phyloP scores from a whole-genome alignment of 2,797 vertebrate species.

The Sebastes matsubarae region DNA sequence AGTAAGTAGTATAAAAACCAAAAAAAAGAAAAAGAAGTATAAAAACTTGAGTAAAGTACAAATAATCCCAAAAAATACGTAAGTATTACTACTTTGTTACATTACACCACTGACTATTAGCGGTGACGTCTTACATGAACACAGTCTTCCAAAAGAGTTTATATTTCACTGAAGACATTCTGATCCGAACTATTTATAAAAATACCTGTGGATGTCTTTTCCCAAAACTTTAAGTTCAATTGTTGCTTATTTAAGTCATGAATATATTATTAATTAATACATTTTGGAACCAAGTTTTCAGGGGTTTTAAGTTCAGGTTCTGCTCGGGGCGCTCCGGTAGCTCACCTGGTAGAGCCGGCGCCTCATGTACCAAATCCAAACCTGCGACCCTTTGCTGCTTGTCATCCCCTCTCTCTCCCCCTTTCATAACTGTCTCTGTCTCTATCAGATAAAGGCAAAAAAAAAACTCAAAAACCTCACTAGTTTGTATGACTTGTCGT shows the following conservation, averaged over 20 bases:
- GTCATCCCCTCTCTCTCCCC: no score
- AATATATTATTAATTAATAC: neutral
- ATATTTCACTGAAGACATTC: neutral
- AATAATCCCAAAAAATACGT: no score
- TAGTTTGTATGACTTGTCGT: neutral
- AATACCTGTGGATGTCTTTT: neutral
- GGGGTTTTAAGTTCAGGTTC: neutral
- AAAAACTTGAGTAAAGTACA: no score
- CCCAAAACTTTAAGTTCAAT: neutral
- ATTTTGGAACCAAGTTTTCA: neutral
- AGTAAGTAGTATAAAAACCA: no score
- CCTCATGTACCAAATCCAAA: no score
- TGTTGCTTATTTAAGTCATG: neutral
- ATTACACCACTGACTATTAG: neutral
- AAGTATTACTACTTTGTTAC: no score
- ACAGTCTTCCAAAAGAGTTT: neutral
- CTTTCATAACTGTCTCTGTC: no score
- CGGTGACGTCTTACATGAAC: neutral
- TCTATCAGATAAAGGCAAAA: no score
- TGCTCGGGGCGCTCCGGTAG: no score
- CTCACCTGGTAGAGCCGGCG: no score
- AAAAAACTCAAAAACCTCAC: neutral
- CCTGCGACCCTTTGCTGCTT: no score
- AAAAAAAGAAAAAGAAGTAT: no score
- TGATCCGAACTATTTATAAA: neutral